Percentiles rank a stretch among this genome's conserved stretches.
Evolutionary conservation across 2,797 vertebrate species (phyloP).

Genomic region (Melanotaenia nigrans): DNA sequence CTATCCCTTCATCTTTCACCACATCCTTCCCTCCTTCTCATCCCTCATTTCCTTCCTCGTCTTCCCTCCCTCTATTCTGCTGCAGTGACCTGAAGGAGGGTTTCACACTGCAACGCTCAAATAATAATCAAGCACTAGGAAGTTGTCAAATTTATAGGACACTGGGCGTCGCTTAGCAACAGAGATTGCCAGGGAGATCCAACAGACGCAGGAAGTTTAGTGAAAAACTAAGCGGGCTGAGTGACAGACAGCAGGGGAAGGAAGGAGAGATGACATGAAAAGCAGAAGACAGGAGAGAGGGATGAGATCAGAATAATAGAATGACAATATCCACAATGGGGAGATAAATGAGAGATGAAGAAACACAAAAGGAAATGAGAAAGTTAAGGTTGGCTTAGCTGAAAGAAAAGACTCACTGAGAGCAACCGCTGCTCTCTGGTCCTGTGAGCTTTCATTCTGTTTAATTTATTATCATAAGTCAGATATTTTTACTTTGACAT

Average conservation of each 20-base stretch:
- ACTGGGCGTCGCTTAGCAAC: constrained; percentile 83
- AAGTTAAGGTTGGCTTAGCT: constrained; percentile 44
- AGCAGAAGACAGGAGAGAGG: constrained; percentile 41
- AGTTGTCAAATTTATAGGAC: constrained; percentile 86
- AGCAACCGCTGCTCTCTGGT: constrained; percentile 23
- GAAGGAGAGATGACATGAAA: constrained; percentile 57
- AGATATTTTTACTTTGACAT: constrained; percentile 28
- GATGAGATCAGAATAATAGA: constrained; percentile 40
- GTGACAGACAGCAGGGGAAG: constrained; percentile 64
- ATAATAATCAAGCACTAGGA: constrained; percentile 83
- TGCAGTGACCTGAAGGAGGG: constrained; percentile 79
- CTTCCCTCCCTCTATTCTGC: constrained; percentile 71
- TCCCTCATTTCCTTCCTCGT: constrained; percentile 52
- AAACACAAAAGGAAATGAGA: constrained; percentile 50
- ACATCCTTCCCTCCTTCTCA: constrained; percentile 38
- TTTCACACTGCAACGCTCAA: constrained; percentile 77
- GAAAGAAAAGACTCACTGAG: constrained; percentile 37
- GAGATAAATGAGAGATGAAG: constrained; percentile 41
- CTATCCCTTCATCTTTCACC: constrained; percentile 47
- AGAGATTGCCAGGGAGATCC: constrained; percentile 80
- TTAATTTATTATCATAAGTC: constrained; percentile 31
- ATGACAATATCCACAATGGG: constrained; percentile 45
- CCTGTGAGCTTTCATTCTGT: constrained; percentile 14
- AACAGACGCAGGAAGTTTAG: constrained; percentile 71
- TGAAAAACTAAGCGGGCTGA: constrained; percentile 60